Evolutionary conservation across 2,888 invertebrate species (phyloP).

Genomic region (Rhagonycha fulva): DNA sequence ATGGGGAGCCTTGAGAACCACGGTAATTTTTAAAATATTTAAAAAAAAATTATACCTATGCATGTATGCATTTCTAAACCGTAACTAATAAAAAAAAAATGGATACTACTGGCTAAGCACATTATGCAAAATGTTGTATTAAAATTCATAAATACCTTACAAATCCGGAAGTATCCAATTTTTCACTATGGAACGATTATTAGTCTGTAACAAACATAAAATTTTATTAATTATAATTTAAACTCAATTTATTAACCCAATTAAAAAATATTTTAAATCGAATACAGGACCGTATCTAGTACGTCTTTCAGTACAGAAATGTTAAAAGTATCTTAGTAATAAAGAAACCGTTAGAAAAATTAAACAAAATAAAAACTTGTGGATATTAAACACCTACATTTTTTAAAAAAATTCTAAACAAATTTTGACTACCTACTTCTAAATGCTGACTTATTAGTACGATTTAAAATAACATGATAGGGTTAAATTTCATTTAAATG

Average conservation of each 20-base stretch:
- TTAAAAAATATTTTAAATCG: too few species aligned
- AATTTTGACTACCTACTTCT: too few species aligned
- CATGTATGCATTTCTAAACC: neutral
- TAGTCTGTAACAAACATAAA: neutral
- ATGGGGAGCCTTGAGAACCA: neutral
- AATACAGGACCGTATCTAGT: neutral
- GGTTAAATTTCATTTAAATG: too few species aligned
- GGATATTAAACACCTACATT: too few species aligned
- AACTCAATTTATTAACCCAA: too few species aligned
- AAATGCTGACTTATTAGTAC: too few species aligned
- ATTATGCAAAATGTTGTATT: neutral
- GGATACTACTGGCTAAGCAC: neutral
- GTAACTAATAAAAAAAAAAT: neutral
- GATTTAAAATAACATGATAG: too few species aligned
- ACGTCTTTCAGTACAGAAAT: neutral
- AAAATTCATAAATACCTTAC: neutral
- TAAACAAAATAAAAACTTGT: neutral
- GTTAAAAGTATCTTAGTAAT: neutral
- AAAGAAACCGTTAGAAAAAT: neutral
- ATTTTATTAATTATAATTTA: neutral
- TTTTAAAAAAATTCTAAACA: too few species aligned
- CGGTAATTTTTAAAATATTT: neutral
- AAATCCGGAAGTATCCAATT: neutral
- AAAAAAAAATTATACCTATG: neutral
- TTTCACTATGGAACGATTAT: neutral